Conservation (phyloP, 35 echinoderm and acorn worm genomes). For the Nesometra sesokonis region DNA sequence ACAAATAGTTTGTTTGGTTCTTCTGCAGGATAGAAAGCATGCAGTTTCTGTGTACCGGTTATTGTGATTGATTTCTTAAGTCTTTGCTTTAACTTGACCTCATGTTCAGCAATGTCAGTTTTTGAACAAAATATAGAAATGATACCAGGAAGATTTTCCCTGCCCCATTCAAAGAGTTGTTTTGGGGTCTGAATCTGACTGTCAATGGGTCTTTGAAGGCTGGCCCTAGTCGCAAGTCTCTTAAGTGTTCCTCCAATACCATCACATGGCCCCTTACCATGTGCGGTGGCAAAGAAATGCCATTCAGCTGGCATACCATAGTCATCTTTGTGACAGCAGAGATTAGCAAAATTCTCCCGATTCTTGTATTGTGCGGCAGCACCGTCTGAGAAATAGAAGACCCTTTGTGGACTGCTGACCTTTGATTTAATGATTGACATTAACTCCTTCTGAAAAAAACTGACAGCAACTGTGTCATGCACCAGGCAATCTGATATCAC, state of each 20-base stretch:
- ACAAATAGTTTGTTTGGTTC: no score
- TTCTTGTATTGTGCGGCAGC: constrained; percentile 19
- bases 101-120: no score
- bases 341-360: background rate
- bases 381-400: constrained; percentile 11
- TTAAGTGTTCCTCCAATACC: background rate
- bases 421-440: background rate
- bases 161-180: no score
- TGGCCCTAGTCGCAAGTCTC: background rate
- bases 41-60: no score
- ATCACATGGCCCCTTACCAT: constrained; percentile 12
- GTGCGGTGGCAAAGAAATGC: background rate
- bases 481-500: constrained; percentile 14
- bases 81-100: no score
- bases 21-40: no score
- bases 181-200: no score
- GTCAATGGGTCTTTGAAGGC: background rate
- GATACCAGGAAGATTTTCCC: no score
- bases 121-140: no score
- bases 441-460: background rate
- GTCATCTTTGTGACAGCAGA: background rate
- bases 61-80: no score
- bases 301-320: background rate
- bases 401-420: background rate
- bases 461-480: background rate